Base-by-base conservation (phyloP, 2,888 invertebrate genomes). In the Galerucella calmariensis region DNA sequence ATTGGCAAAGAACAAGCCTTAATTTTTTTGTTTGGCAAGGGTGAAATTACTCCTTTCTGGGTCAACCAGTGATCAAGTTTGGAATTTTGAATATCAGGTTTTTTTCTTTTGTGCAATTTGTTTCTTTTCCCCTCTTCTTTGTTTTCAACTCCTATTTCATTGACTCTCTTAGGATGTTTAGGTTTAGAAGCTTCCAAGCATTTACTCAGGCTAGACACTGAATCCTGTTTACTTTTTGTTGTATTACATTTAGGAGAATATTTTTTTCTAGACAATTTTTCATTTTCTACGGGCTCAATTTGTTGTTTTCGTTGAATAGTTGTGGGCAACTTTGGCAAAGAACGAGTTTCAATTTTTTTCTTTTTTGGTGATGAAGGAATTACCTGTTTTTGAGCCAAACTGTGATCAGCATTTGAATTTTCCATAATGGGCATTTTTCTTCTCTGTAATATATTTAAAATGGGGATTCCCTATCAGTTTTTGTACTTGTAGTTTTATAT, bases 401-500 rank as follows among this genome's bases (percentile, higher is more conserved):
- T 71, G 12, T 63, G 51, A 69, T 75, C 75, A 41, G 72, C 24
- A 24, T 67, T 71, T 6, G 16, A 12, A 44, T 69, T 16, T 24
- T 65, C 5, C 3, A 62, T 41, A 24, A 35, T 41, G 48, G 63
- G 12, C 6, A 24, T 46, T 65, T 65, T 69, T 12, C 48, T 67
- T 72, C 65, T 75, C 12, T 63, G 14, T 61, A 61, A 12, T 69
- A 51, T 63, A 35, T 65, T 72, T 11, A 44, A 58, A 48, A 68
- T 6, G 46, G 67, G 63, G 27, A 58, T 51, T n/a, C 27, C 1
- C 8, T 6, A 72, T 67, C 44, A 5, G 4, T 58, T 12, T 61
- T 1, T 5, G 53, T 35, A 20, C 24, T 44, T 51, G 20, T 27
- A 24, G 48, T 67, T 44, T 61, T 62, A 12, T 46, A 20, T 53